Evolutionary conservation across 2,888 invertebrate species (phyloP).

Genomic region (Pseudanteris insignis): DNA sequence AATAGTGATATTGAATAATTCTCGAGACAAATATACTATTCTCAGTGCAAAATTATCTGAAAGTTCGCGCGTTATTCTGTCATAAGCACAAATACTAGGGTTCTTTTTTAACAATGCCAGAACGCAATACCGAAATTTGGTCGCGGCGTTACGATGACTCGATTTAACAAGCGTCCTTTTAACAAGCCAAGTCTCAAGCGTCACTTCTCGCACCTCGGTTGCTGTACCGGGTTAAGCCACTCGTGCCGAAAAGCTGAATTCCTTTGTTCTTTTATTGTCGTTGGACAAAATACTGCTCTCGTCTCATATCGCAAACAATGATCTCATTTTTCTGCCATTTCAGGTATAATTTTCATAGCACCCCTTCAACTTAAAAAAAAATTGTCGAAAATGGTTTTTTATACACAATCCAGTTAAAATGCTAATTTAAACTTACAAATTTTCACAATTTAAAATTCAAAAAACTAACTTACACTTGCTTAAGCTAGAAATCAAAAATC

Average conservation of each 20-base stretch:
- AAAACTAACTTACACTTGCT: too few relatives aligned
- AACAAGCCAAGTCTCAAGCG: constrained; percentile 39
- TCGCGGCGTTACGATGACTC: constrained; percentile 10
- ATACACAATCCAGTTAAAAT: too few relatives aligned
- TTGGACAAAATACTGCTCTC: constrained; percentile 16
- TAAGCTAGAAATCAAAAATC: too few relatives aligned
- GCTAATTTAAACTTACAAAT: too few relatives aligned
- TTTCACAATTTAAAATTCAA: too few relatives aligned
- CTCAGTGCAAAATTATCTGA: too few relatives aligned
- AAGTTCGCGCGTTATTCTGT: too few relatives aligned
- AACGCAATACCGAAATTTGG: constrained; percentile 5
- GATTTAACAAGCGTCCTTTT: constrained; percentile 33
- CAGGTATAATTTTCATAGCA: background rate
- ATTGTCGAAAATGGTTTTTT: too few relatives aligned
- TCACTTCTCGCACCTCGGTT: constrained; percentile 33
- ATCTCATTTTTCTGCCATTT: constrained; percentile 16
- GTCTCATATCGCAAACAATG: constrained; percentile 12
- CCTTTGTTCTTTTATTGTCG: constrained; percentile 34
- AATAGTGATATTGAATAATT: too few relatives aligned
- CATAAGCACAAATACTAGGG: too few relatives aligned
- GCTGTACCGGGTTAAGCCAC: constrained; percentile 12
- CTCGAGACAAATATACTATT: too few relatives aligned
- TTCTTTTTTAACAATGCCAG: too few relatives aligned
- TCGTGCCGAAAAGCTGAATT: constrained; percentile 17
- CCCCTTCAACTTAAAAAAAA: background rate